These are phyloP conservation scores for Bujurquina vittata DNA, from an alignment of 2,113 vertebrate species.

Conservation along the genomic window DNA sequence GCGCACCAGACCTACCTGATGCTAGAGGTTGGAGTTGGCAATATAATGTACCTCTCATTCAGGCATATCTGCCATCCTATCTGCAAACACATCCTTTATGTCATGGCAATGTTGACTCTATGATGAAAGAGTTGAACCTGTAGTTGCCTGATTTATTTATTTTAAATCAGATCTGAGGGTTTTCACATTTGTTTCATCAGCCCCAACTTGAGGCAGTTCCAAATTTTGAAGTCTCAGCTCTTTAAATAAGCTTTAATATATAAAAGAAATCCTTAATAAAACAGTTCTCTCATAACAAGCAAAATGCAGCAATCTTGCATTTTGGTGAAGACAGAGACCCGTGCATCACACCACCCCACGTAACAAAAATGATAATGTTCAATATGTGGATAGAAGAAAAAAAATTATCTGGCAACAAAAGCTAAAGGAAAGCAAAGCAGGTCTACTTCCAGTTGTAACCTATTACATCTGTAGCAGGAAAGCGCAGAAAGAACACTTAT, in stretches of 20 bases:
- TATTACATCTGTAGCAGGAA: constrained; percentile 18
- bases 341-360: constrained; percentile 47
- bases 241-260: constrained; percentile 89
- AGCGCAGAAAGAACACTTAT: constrained; percentile 11
- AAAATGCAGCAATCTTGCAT: constrained; percentile 42
- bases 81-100: too few relatives aligned
- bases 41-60: background rate
- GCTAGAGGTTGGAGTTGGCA: background rate
- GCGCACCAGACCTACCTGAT: background rate
- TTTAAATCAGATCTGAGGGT: background rate
- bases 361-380: constrained; percentile 42
- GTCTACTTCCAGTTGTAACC: constrained; percentile 51
- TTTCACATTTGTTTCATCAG: background rate
- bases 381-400: constrained; percentile 14
- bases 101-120: background rate
- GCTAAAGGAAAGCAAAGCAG: constrained; percentile 66
- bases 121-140: background rate
- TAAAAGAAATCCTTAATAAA: constrained; percentile 90
- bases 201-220: background rate
- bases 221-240: background rate
- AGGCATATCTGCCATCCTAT: background rate
- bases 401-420: constrained; percentile 31
- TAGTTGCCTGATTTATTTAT: background rate
- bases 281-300: constrained; percentile 82
- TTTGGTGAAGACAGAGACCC: constrained; percentile 22